phyloP scores from a whole-genome alignment of 35 echinoderm and acorn worm species.

The Heliocidaris tuberculata region DNA sequence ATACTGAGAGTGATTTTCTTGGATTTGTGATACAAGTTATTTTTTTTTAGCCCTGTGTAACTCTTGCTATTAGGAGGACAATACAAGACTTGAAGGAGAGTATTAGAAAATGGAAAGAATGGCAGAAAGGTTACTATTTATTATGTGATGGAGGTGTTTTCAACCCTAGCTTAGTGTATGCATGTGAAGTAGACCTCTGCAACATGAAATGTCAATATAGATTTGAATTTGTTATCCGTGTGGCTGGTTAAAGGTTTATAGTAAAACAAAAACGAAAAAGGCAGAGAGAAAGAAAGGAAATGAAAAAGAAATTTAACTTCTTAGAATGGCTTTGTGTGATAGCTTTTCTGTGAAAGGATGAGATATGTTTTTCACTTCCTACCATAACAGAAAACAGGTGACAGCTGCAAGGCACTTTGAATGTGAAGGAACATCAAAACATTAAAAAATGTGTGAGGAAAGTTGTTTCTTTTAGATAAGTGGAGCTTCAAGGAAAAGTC shows the following conservation, averaged over 20 bases:
- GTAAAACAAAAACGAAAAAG: neutral
- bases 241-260: neutral
- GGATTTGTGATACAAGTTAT: no score
- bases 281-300: neutral
- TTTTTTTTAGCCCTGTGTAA: no score
- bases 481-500: neutral
- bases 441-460: neutral
- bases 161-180: neutral
- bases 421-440: neutral
- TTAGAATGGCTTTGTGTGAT: no score
- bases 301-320: neutral
- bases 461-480: neutral
- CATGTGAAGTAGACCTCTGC: neutral
- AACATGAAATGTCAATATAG: conserved; percentile 1
- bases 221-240: neutral
- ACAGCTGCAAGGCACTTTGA: neutral
- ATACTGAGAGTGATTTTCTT: no score
- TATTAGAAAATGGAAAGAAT: neutral
- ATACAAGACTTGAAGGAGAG: neutral
- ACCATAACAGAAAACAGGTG: conserved; percentile 3
- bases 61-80: neutral
- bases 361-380: conserved; percentile 3
- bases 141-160: neutral
- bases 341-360: no score
- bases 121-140: neutral